A percentile compares a stretch with the other conserved stretches of the same genome.
Evolutionary conservation across 2,888 invertebrate species (phyloP).

Genomic region (Cloeon dipterum): DNA sequence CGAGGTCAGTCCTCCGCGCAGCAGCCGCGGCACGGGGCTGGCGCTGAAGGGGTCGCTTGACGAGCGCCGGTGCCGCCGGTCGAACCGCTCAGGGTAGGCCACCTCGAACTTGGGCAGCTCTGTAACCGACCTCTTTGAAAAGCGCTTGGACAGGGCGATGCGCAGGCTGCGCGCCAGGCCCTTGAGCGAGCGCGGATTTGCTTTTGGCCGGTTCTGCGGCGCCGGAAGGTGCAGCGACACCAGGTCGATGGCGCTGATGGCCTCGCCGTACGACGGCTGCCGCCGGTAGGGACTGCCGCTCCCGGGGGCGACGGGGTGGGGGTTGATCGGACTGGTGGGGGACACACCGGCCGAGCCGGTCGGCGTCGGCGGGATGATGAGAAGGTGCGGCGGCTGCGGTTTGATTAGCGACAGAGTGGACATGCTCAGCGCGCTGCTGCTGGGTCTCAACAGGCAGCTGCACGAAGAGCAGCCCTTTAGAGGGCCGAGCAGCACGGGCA

Average conservation of each 20-base stretch:
- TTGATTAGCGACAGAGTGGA: neutral
- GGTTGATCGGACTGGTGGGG: neutral
- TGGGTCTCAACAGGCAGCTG: neutral
- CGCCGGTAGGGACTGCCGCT: neutral
- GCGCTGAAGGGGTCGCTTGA: slow-evolving; percentile 1
- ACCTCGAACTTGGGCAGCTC: neutral
- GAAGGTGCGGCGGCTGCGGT: neutral
- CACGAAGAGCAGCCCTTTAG: neutral
- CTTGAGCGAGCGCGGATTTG: neutral
- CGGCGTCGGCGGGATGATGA: neutral
- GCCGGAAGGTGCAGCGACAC: neutral
- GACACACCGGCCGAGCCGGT: neutral
- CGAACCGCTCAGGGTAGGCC: neutral
- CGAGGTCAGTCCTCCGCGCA: neutral
- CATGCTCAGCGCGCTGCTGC: neutral
- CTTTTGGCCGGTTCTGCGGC: neutral
- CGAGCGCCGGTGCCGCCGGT: neutral
- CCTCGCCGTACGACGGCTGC: neutral
- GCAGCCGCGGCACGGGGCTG: too few relatives aligned
- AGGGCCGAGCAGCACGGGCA: too few relatives aligned
- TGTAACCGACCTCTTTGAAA: neutral
- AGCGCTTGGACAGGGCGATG: neutral
- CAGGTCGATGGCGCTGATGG: neutral
- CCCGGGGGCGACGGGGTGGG: neutral
- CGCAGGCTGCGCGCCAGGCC: neutral